Base-by-base conservation (phyloP, 2,888 invertebrate species). In the Drosophila monieri region DNA sequence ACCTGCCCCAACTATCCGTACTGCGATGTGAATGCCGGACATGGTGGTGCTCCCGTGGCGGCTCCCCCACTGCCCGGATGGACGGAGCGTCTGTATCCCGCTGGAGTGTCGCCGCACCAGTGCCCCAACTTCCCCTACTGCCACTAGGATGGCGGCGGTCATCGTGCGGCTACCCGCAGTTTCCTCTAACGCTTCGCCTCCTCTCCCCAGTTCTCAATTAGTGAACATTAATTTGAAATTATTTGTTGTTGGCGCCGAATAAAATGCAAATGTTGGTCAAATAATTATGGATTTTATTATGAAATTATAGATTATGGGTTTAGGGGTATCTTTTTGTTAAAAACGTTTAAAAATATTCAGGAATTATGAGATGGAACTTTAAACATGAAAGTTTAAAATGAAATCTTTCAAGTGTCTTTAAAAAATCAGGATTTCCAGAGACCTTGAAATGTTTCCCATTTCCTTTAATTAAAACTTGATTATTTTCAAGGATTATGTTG, bases 1-100 rank as follows among this genome's bases (percentile, higher is more conserved):
- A 83, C 91, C 71, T 93, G 93, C 83, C 93, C 93, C 80, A 93
- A 93, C 88, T 93, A 93, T 89, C 93, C 93, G 67, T 93, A 92
- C 90, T 93, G 93, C 73, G 91, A 91, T 86, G 91, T 90, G 60
- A 89, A 90, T 71, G 91, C 88, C 56, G 91, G 89, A 57, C 88
- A 89, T 64, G 81, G 73, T n/a, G 86, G 83, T 64, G 79, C 84
- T 2, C 79, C 81, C 8, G 90, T 85, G 14, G 91, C 91, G 44
- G 91, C 91, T 25, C 88, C 91, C 43, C 92, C 92, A 75, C 81
- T 92, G 49, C 92, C 92, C 58, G 92, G 92, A 73, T 92, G 90
- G 90, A 89, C 90, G 73, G 91, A 91, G 77, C 90, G 92, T 49
- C 90, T 90, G 52, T 92, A 92, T 76, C 92, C 92, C 60, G 92